These are phyloP conservation scores for Sisor rabdophorus DNA, from an alignment of 2,113 vertebrate species.

Conservation along the genomic window DNA sequence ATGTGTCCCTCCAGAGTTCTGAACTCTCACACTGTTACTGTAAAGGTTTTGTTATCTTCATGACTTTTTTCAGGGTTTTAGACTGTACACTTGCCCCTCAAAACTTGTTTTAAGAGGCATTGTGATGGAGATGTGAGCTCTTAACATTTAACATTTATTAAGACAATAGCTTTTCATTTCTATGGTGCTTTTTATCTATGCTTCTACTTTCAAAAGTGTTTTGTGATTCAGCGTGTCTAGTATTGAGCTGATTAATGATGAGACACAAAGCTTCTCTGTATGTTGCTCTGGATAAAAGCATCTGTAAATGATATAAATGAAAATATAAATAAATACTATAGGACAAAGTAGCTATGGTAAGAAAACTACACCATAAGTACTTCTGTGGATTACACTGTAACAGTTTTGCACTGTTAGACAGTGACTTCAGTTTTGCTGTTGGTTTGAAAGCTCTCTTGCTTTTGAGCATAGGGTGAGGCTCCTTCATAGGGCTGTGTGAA, in stretches of 20 bases:
- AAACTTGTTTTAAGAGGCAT: conserved; percentile 15
- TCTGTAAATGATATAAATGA: neutral
- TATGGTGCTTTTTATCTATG: no score
- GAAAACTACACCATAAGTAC: conserved; percentile 28
- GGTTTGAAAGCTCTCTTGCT: conserved; percentile 74
- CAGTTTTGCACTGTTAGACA: conserved; percentile 64
- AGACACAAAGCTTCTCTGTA: no score
- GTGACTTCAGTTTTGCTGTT: conserved; percentile 95
- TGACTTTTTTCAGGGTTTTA: neutral
- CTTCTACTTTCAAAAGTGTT: no score
- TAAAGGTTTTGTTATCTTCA: conserved; percentile 59
- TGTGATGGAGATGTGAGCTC: neutral
- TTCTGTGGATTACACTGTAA: conserved; percentile 12
- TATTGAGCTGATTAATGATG: no score
- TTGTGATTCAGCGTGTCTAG: no score
- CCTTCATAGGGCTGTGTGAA: conserved; percentile 66
- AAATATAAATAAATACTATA: no score
- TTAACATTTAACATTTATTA: no score
- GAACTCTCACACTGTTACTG: conserved; percentile 25
- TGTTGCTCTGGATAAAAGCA: no score
- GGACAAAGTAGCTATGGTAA: conserved; percentile 1
- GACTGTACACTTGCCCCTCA: neutral
- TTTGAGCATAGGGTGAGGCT: conserved; percentile 54
- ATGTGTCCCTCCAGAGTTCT: no score
- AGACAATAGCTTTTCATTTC: no score